phyloP scores from a whole-genome alignment of 1,140 invertebrate species.

The Danaus plexippus region DNA sequence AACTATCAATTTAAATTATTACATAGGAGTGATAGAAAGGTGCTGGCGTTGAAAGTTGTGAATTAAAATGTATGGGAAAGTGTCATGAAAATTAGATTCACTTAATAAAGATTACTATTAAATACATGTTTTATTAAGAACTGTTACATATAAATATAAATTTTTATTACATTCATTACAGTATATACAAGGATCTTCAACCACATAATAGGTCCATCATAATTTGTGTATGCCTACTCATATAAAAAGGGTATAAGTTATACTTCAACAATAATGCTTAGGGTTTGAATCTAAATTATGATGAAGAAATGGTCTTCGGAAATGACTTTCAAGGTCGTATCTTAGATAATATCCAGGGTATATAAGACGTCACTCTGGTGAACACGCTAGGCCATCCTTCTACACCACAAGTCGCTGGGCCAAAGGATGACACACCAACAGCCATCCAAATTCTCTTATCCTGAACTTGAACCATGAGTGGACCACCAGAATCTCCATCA shows the following conservation, averaged over 20 bases:
- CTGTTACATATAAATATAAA: no score
- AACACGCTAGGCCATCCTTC: constrained; percentile 83
- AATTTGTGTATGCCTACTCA: no score
- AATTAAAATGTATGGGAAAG: constrained; percentile 8
- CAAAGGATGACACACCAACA: constrained; percentile 82
- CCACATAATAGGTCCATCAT: no score
- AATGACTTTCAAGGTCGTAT: constrained; percentile 9
- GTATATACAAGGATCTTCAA: no score
- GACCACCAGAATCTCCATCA: constrained; percentile 77
- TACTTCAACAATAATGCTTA: no score
- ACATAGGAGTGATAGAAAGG: constrained; percentile 10
- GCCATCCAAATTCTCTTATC: constrained; percentile 53
- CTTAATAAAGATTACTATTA: not conserved
- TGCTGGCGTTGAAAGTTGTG: constrained; percentile 6
- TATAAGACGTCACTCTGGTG: constrained; percentile 78
- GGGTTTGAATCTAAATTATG: not conserved
- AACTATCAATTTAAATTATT: constrained; percentile 1
- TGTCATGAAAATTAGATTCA: constrained; percentile 1
- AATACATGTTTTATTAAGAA: no score
- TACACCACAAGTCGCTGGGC: constrained; percentile 80
- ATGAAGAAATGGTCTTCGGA: not conserved
- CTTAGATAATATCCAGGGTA: constrained; percentile 77
- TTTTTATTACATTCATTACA: no score
- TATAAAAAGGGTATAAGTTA: no score
- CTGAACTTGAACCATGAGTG: constrained; percentile 72